Evolutionary conservation across 2,797 vertebrate species (phyloP).

Genomic region (Sebastes variabilis): DNA sequence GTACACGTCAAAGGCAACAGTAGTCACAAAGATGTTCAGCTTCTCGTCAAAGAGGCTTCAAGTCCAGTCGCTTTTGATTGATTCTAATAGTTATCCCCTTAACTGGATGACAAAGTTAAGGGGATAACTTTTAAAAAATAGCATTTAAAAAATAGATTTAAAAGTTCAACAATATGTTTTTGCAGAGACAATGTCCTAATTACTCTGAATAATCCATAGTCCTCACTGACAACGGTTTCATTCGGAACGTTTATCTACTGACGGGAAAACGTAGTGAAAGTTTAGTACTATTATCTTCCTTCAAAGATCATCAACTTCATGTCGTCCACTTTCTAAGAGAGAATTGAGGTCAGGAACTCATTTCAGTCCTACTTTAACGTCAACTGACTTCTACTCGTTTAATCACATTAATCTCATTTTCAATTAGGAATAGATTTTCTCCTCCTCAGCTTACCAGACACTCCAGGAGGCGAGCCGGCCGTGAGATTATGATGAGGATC

Average conservation of each 20-base stretch:
- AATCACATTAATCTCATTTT: constrained; percentile 35
- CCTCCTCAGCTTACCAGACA: constrained; percentile 88
- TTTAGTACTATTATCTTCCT: neutral
- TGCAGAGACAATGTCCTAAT: neutral
- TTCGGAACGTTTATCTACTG: neutral
- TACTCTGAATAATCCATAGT: neutral
- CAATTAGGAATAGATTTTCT: constrained; percentile 24
- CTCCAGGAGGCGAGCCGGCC: constrained; percentile 94
- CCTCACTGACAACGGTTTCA: neutral
- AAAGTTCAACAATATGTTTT: neutral
- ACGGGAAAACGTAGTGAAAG: neutral
- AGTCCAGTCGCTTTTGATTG: neutral
- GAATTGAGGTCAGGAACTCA: constrained; percentile 18
- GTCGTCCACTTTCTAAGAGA: neutral
- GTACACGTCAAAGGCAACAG: neutral
- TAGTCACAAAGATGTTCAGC: neutral
- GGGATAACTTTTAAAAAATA: too few relatives aligned
- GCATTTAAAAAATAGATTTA: neutral
- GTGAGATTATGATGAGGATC: constrained; percentile 94
- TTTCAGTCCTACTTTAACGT: neutral
- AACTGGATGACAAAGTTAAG: neutral
- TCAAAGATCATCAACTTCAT: neutral
- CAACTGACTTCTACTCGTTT: neutral
- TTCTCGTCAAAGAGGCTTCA: neutral
- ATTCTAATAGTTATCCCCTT: neutral